Base-by-base conservation (phyloP, 2,888 invertebrate species). In the Furcula furcula region DNA sequence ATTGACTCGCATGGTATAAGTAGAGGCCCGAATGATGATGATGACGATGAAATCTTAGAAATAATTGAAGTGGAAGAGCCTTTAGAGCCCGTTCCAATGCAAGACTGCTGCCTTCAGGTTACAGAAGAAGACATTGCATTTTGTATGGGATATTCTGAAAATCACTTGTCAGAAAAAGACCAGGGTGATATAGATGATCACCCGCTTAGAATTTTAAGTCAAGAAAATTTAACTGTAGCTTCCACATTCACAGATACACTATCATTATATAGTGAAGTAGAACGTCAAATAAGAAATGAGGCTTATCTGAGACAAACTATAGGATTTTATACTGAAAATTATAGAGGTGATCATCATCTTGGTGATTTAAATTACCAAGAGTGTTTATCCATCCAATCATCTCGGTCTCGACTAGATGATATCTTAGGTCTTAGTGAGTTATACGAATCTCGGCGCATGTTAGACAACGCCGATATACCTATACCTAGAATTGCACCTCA, bases 71-170 rank as follows among this genome's bases (percentile, higher is more conserved):
- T 94, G 5, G 94, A 94, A 65, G 94, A 95, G 73, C 93, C 92
- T 1, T 90, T 93, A 52, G 95, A 95, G 75, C 94, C 94, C 7
- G 96, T 96, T 10, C 95, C 95, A 29, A 96, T 93, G 90, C 94
- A 94, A 77, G 97, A 95, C 74, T 93, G 92, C 40, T 97, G 96
- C 57, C 89, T 97, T 34, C 97, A 97, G 89, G 96, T 96, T 32
- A 97, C 96, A 4, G 97, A 97, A 83, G 97, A 97, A 81, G 97
- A 97, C 69, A 97, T 97, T 43, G 95, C 96, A 3, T 90, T 93
- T 33, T 95, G 96, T 61, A 96, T 96, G 95, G 93, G 93, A 22
- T 90, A 89, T 55, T 79, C 86, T 30, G 93, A 94, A 51, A 93
- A 93, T 79, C 93, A 92, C 26, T 71, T 94, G 19, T 92, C 92